Evolutionary conservation across 2,113 vertebrate species (phyloP).

Genomic region (Heterochromis multidens): DNA sequence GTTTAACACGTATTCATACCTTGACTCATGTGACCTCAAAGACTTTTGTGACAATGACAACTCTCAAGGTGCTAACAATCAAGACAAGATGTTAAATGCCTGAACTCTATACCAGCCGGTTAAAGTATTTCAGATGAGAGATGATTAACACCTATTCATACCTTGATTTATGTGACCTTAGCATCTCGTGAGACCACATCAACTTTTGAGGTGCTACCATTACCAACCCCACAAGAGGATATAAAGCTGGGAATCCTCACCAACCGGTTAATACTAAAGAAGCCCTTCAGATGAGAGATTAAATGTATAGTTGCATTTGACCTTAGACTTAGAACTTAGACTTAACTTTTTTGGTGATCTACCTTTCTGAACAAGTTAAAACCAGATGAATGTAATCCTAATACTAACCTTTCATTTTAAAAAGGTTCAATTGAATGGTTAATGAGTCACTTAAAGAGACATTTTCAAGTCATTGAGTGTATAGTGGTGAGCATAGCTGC

Average conservation of each 20-base stretch:
- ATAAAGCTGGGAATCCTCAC: neutral
- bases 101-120: neutral
- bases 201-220: neutral
- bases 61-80: neutral
- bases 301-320: neutral
- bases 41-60: neutral
- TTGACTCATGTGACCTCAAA: neutral
- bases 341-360: neutral
- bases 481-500: too few relatives aligned
- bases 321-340: too few relatives aligned
- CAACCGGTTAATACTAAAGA: neutral
- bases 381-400: neutral
- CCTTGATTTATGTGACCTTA: neutral
- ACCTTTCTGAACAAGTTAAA: neutral
- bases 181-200: neutral
- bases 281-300: neutral
- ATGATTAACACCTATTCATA: neutral
- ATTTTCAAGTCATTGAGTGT: too few relatives aligned
- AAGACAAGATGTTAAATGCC: neutral
- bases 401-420: neutral
- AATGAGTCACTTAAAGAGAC: neutral
- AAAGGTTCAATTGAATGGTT: neutral
- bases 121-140: neutral
- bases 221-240: neutral
- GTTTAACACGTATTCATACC: neutral